These are phyloP conservation scores for Hapalemur alaotrensis DNA, from an alignment of 2,797 vertebrate genomes.

Conservation along the genomic window DNA sequence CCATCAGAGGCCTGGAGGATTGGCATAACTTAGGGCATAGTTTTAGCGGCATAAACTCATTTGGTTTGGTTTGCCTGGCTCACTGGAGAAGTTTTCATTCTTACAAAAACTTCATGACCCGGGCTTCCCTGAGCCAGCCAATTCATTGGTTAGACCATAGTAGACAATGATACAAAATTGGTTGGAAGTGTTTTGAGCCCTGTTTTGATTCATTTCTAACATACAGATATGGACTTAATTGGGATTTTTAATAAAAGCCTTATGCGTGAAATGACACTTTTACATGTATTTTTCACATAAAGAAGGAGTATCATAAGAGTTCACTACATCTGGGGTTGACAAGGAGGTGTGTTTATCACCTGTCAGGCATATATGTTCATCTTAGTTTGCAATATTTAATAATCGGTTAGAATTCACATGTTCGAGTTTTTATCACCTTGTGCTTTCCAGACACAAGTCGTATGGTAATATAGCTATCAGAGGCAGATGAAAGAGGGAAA, in stretches of 20 bases:
- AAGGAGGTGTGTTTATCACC: not conserved
- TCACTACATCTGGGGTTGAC: not conserved
- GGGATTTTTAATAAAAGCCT: not conserved
- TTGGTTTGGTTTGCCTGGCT: not conserved
- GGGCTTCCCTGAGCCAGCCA: not conserved
- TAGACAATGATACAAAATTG: not conserved
- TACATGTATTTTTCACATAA: not conserved
- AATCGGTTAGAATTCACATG: not conserved
- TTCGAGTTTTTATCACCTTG: not conserved
- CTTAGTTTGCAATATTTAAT: not conserved
- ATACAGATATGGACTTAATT: not conserved
- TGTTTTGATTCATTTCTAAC: not conserved
- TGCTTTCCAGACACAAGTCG: not conserved
- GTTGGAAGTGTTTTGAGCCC: not conserved
- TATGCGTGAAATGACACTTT: not conserved
- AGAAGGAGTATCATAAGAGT: not conserved
- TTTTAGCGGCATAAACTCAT: not conserved
- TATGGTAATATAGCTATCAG: not conserved
- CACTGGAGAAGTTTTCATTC: not conserved
- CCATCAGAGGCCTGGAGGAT: not conserved
- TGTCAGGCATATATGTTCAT: not conserved
- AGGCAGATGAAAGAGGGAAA: not conserved
- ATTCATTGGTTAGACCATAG: not conserved
- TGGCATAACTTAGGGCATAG: not conserved
- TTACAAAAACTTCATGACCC: not conserved